These are phyloP conservation scores for Bombus pyrosoma DNA, from an alignment of 1,140 invertebrate genomes.

Conservation along the genomic window DNA sequence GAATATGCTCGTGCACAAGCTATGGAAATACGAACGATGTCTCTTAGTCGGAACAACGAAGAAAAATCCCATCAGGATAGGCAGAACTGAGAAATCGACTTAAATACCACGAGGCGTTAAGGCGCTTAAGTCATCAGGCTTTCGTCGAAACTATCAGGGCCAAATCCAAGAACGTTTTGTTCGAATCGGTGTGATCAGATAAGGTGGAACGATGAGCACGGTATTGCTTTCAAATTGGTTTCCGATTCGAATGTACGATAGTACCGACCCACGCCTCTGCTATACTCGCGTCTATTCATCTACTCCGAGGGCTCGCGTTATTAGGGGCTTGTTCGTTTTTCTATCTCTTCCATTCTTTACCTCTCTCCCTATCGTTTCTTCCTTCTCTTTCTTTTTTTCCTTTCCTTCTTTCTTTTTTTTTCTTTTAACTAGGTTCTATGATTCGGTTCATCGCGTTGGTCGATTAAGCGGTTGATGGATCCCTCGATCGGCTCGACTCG, in stretches of 20 bases:
- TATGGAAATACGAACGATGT: slow-evolving; percentile 6
- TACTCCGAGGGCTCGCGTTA: slow-evolving; percentile 59
- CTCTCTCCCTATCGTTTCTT: slow-evolving; percentile 15
- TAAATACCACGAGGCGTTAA: slow-evolving; percentile 63
- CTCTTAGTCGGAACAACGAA: not conserved
- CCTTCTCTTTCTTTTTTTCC: slow-evolving; percentile 2
- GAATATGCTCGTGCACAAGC: not conserved
- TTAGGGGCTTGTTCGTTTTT: slow-evolving; percentile 63
- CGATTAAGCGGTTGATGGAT: slow-evolving; percentile 60
- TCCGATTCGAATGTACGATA: slow-evolving; percentile 80
- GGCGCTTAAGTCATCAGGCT: slow-evolving; percentile 63
- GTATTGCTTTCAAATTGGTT: slow-evolving; percentile 82
- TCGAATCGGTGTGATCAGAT: slow-evolving; percentile 71
- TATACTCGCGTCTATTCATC: slow-evolving; percentile 56
- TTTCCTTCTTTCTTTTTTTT: slow-evolving; percentile 4
- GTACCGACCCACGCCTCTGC: slow-evolving; percentile 65
- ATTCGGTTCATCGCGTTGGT: slow-evolving; percentile 56
- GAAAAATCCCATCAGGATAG: slow-evolving; percentile 28
- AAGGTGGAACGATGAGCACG: slow-evolving; percentile 74
- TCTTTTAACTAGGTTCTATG: slow-evolving; percentile 24
- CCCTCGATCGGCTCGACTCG: slow-evolving; percentile 41
- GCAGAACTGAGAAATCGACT: slow-evolving; percentile 30
- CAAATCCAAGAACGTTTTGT: slow-evolving; percentile 69
- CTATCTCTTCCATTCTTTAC: not conserved
- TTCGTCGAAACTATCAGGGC: slow-evolving; percentile 59